Base-by-base conservation (phyloP, 2,888 invertebrate species). In the Drosophila borborema region DNA sequence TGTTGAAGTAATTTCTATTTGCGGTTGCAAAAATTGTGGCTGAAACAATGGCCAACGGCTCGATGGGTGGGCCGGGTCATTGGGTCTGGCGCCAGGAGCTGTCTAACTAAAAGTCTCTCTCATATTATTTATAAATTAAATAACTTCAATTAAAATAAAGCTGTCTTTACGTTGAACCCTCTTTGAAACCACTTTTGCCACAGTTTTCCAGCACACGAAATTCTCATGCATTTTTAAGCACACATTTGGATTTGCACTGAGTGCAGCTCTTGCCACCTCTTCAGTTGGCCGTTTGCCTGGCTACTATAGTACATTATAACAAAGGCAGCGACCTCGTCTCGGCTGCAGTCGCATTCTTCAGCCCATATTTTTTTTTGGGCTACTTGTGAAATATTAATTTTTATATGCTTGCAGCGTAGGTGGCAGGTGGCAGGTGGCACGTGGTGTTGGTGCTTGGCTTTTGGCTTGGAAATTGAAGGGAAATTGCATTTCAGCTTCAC, bases 351-450 rank as follows among this genome's bases (percentile, higher is more conserved):
- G 64, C 54, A 64, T 67, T 71, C 64, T 71, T 80, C 38, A 34
- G 45, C 46, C 34, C 36, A 49, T 16, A 49, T 38, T 62, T 79
- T 62, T 79, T 74, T 77, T 82, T 67, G 59, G 78, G 72, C 72
- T 78, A 80, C 81, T 83, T 83, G 73, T 89, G 70, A 86, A 86
- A 89, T 86, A 86, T 86, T 86, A 89, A 86, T 86, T 87, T 86
- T 87, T 81, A 87, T 86, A 75, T 73, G 82, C 80, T 87, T 80
- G 75, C 72, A 54, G 69, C 58, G 71, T 75, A 78, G 74, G 74
- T 76, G 74, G 75, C 77, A 78, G 74, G 74, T 67, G 48, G 60
- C 38, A 5, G 16, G 46, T 12, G 51, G 18, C 34, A 38, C 8
- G 31, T 16, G 51, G 12, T 51, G 36, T 7, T 14, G 49, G 7